Conservation (phyloP, 2,888 invertebrate species). For the Pogonocherus hispidulus region DNA sequence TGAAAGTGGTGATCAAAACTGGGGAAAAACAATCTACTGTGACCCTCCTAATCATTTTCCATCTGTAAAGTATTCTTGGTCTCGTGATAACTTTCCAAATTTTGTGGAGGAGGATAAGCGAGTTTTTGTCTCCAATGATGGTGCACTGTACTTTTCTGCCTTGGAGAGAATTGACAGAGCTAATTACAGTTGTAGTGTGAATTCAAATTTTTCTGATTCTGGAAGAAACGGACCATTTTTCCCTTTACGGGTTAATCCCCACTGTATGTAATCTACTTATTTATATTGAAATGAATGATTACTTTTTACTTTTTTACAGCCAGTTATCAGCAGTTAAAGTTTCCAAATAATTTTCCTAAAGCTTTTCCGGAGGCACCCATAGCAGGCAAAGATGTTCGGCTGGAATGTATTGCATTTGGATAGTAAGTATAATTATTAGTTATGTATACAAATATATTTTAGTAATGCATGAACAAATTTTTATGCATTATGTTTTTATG, state of each 20-base stretch:
- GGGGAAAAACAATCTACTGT: constrained; percentile 94
- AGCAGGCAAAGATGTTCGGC: constrained; percentile 89
- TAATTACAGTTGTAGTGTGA: constrained; percentile 92
- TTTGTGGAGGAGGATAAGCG: constrained; percentile 94
- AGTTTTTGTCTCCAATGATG: constrained; percentile 94
- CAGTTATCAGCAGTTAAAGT: constrained; percentile 91
- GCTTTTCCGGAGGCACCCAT: constrained; percentile 94
- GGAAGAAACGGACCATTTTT: constrained; percentile 94
- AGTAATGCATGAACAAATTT: too few species aligned
- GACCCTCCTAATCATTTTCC: constrained; percentile 95
- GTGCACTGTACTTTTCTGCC: constrained; percentile 94
- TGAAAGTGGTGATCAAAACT: constrained; percentile 90
- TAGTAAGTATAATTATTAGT: constrained; percentile 85
- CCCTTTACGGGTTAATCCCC: constrained; percentile 83
- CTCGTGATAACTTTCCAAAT: constrained; percentile 89
- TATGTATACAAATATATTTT: too few species aligned
- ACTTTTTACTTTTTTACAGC: constrained; percentile 68
- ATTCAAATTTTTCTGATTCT: constrained; percentile 87
- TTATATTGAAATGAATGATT: constrained; percentile 16
- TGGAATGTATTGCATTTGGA: constrained; percentile 97
- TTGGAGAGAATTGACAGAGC: constrained; percentile 92
- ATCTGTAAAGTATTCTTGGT: constrained; percentile 91
- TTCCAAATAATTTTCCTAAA: constrained; percentile 96
- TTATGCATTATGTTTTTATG: too few species aligned
- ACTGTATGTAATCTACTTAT: constrained; percentile 72